Base-by-base conservation (phyloP, 2,797 vertebrate species). In the Leptoclinus maculatus region DNA sequence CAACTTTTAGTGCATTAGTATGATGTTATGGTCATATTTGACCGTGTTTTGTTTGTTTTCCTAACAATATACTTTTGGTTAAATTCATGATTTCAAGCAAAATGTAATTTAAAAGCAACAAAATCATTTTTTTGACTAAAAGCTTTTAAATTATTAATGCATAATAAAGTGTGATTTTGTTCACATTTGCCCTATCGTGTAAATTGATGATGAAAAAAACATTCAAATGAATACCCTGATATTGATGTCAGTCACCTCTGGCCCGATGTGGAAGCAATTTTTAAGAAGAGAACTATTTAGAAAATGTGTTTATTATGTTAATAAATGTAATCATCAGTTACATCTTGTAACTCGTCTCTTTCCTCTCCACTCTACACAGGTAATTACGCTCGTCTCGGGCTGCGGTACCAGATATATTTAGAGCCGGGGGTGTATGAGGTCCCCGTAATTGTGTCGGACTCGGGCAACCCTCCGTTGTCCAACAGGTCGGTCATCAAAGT, bases 401-500 rank as follows among this genome's bases (percentile, higher is more conserved):
- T 98, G 80, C 92, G 96, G 14, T 95, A 97, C 90, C 95, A 96
- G 78, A 69, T 92, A 17, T 97, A 97, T 87, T 93, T 99, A 88
- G 97, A 98, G 74, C 96, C 97, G 0, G 97, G 97, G 0, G 87
- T 98, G 81, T 99, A 98, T 0, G 97, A 98, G 0, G 96, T 99
- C 47, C 97, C 97, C 0, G 76, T 99, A 78, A 93, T 94, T 0
- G 96, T 99, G 87, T 97, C 97, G 0, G 97, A 99, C 92, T 99
- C 97, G 0, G 97, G 97, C 36, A 99, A 99, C 93, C 97, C 97
- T 0, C 97, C 97, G 0, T 69, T 98, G 90, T 97, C 96, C 87
- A 98, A 97, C 92, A 96, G 92, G 0, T 97, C 97, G 0, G 3
- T 97, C 90, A 97, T 99, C 92, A 97, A 97, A 76, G 96, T 99